A percentile compares a stretch with the other conserved stretches of the same genome.
phyloP scores from a whole-genome alignment of 2,113 vertebrate species.

The Rallus limicola region DNA sequence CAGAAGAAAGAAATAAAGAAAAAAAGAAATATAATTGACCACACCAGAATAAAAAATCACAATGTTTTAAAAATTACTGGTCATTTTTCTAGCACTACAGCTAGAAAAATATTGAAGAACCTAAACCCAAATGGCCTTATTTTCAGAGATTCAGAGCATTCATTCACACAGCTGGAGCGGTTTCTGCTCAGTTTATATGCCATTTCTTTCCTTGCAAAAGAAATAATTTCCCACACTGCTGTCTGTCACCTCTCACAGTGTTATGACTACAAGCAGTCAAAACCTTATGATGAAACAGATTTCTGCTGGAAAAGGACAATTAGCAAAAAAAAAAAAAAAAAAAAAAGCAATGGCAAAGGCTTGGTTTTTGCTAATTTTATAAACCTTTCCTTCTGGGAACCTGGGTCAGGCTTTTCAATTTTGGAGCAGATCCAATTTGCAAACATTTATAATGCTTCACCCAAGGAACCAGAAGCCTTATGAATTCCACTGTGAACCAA shows the following conservation, averaged over 20 bases:
- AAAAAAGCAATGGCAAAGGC: neutral
- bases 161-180: neutral
- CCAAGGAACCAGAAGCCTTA: neutral
- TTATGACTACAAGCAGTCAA: conserved; percentile 6
- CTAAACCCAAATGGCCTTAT: neutral
- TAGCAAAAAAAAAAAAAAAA: neutral
- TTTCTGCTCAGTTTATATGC: neutral
- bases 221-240: neutral
- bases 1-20: neutral
- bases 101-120: neutral
- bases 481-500: neutral
- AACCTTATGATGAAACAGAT: neutral
- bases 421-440: neutral
- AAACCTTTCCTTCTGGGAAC: neutral
- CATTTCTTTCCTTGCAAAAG: neutral
- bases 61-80: neutral
- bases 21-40: neutral
- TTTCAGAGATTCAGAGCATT: neutral
- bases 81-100: neutral
- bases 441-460: neutral
- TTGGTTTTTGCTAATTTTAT: conserved; percentile 9
- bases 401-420: neutral
- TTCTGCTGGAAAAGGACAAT: neutral
- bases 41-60: neutral
- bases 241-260: neutral